A percentile compares a stretch with the other conserved stretches of the same genome.
These are phyloP conservation scores for Caloenas nicobarica DNA, from an alignment of 2,113 vertebrate genomes.

Conservation along the genomic window DNA sequence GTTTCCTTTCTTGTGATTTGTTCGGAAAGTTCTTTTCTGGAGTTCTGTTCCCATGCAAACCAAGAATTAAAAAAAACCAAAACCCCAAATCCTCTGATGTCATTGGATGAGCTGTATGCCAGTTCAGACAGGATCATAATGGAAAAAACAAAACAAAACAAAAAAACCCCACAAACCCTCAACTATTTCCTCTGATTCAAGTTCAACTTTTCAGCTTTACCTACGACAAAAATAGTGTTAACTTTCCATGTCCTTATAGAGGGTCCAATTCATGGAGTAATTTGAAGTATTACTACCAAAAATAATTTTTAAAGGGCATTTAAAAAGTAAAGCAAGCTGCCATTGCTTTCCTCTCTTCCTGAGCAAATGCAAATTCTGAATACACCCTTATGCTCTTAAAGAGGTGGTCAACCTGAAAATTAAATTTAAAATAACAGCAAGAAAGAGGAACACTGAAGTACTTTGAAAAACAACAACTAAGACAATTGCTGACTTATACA, in stretches of 20 bases:
- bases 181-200: background rate
- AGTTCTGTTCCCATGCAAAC: background rate
- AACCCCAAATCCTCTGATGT: background rate
- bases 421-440: background rate
- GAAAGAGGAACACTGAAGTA: background rate
- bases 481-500: background rate
- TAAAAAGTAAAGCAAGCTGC: background rate
- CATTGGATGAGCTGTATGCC: background rate
- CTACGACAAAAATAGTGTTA: background rate
- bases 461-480: background rate
- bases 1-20: background rate
- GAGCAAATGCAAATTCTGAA: background rate
- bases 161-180: background rate
- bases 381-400: background rate
- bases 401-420: background rate
- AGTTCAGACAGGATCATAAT: constrained; percentile 7
- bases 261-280: background rate
- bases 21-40: background rate
- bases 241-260: background rate
- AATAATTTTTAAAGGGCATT: background rate
- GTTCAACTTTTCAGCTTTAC: background rate
- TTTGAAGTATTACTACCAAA: background rate
- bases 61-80: background rate
- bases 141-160: background rate
- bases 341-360: background rate